Percentiles rank a stretch among this genome's conserved stretches.
Conservation (phyloP, 2,888 invertebrate genomes). For the Parelbella ahira region DNA sequence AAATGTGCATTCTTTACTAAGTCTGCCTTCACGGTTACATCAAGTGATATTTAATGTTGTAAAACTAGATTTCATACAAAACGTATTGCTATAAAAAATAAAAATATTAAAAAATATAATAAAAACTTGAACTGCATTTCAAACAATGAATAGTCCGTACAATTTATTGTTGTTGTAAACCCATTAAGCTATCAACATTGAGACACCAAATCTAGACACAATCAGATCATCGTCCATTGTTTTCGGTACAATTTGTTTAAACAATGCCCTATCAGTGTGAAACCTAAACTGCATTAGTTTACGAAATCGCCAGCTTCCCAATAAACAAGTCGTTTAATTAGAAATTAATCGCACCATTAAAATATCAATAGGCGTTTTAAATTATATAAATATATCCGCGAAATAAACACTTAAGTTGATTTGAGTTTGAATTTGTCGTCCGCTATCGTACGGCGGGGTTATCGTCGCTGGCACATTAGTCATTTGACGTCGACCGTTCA, state of each 20-base stretch:
- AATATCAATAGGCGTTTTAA: constrained; percentile 21
- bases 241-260: constrained; percentile 26
- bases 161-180: constrained; percentile 20
- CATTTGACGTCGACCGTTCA: constrained; percentile 38
- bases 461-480: constrained; percentile 43
- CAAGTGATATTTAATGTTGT: too few species aligned
- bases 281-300: too few species aligned
- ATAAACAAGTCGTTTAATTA: constrained; percentile 23
- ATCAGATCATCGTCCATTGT: constrained; percentile 42
- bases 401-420: too few species aligned
- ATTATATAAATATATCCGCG: too few species aligned
- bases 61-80: too few species aligned
- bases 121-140: constrained; percentile 16
- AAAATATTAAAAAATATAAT: too few species aligned
- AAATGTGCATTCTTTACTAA: too few species aligned
- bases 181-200: constrained; percentile 30
- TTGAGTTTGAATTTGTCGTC: constrained; percentile 28
- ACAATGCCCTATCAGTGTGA: too few species aligned
- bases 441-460: constrained; percentile 46
- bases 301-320: constrained; percentile 4
- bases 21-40: too few species aligned
- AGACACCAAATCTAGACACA: constrained; percentile 29
- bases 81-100: too few species aligned
- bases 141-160: constrained; percentile 7
- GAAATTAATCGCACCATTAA: constrained; percentile 16